Conservation (phyloP, 2,113 vertebrate genomes). For the Miniopterus natalensis region DNA sequence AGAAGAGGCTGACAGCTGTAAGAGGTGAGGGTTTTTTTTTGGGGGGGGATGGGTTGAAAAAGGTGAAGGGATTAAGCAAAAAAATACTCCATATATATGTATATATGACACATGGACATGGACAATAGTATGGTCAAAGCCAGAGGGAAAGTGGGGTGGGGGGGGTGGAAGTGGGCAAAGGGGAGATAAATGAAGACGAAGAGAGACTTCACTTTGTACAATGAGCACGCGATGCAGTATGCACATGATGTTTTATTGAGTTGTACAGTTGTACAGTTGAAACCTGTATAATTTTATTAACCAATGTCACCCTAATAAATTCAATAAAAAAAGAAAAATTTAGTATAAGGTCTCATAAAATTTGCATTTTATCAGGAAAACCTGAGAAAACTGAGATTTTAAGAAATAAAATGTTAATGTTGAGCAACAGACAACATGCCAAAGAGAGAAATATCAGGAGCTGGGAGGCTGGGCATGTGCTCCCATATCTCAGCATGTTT, state of each 20-base stretch:
- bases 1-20: not conserved
- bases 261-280: not conserved
- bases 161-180: not conserved
- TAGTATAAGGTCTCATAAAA: not conserved
- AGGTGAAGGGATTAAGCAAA: not conserved
- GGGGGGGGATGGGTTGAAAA: not conserved
- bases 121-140: not conserved
- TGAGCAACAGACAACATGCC: not conserved
- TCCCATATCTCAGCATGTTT: not conserved
- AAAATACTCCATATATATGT: too few relatives aligned
- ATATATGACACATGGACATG: not conserved
- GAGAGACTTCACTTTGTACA: not conserved
- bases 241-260: not conserved
- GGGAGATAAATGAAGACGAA: not conserved
- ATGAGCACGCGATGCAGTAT: not conserved
- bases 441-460: not conserved
- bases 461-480: rapidly evolving
- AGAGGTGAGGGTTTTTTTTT: not conserved
- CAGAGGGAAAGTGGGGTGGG: not conserved
- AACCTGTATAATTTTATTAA: not conserved
- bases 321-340: not conserved
- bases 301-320: not conserved
- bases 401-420: not conserved
- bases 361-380: not conserved
- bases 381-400: not conserved